Conservation (phyloP, 1,140 invertebrate species). For the Hylyphantes graminicola region DNA sequence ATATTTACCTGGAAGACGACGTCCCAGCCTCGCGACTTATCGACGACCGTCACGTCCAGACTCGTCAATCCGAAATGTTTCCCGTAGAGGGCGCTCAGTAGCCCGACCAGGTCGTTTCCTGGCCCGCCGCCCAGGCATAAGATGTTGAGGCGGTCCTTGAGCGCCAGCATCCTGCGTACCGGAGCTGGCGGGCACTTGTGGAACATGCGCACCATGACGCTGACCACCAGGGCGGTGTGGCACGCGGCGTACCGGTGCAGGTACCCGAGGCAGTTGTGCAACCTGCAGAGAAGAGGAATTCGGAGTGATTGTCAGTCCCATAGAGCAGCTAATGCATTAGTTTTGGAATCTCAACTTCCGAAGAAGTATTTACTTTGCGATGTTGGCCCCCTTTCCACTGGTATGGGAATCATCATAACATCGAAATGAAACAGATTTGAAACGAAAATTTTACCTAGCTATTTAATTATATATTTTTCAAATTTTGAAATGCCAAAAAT, state of each 20-base stretch:
- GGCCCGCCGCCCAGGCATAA: conserved; percentile 20
- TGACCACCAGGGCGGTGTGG: conserved; percentile 9
- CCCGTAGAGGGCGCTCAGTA: conserved; percentile 30
- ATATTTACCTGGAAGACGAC: not conserved
- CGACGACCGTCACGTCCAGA: conserved; percentile 8
- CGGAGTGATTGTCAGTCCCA: no score
- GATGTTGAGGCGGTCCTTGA: conserved; percentile 3
- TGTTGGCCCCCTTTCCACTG: no score
- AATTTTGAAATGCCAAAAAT: no score
- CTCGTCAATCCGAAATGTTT: conserved; percentile 10
- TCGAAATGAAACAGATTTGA: no score
- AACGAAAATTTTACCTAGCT: no score
- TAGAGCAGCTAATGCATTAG: no score
- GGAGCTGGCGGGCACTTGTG: conserved; percentile 15
- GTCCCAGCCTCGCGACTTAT: conserved; percentile 2
- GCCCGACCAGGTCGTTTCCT: conserved; percentile 2
- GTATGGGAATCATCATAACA: no score
- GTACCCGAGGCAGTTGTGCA: conserved; percentile 8
- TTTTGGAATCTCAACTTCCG: no score
- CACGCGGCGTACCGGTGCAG: conserved; percentile 7
- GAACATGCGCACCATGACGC: conserved; percentile 21
- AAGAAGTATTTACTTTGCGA: no score
- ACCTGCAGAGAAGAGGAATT: no score
- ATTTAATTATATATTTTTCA: no score
- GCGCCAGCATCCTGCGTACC: conserved; percentile 6